These are phyloP conservation scores for Lacanobia oleracea DNA, from an alignment of 2,888 invertebrate species.

Conservation along the genomic window DNA sequence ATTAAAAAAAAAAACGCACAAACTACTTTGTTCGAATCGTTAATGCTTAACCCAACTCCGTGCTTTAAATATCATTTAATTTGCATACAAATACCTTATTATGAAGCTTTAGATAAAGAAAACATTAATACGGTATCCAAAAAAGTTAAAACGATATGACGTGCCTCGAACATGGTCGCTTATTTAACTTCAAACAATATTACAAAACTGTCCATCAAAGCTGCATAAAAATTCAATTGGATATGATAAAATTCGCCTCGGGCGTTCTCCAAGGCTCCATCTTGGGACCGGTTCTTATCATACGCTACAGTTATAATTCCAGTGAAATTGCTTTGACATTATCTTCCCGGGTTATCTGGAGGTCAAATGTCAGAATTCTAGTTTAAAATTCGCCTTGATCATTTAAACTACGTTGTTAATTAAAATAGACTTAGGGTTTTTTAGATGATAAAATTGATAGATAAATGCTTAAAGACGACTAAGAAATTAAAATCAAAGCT, in stretches of 20 bases:
- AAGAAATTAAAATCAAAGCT: conserved; percentile 32
- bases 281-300: conserved; percentile 66
- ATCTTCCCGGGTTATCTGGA: conserved; percentile 69
- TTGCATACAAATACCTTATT: conserved; percentile 32
- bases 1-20: background rate
- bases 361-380: conserved; percentile 66
- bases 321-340: conserved; percentile 70
- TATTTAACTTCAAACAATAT: conserved; percentile 40
- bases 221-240: conserved; percentile 53
- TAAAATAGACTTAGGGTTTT: conserved; percentile 25
- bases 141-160: conserved; percentile 14
- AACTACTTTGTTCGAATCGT: background rate
- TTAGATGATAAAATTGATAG: conserved; percentile 3
- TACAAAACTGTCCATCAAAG: conserved; percentile 49
- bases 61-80: conserved; percentile 8
- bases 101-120: conserved; percentile 14
- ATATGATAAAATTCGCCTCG: conserved; percentile 45
- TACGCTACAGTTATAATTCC: conserved; percentile 63
- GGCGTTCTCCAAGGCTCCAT: conserved; percentile 64
- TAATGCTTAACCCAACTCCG: background rate
- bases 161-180: conserved; percentile 11
- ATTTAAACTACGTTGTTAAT: conserved; percentile 44
- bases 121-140: conserved; percentile 7
- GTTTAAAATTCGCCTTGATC: conserved; percentile 62
- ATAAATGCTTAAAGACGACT: conserved; percentile 9